phyloP scores from a whole-genome alignment of 37 sponge, comb jelly and placozoan genomes.

The Chondrosia reniformis region DNA sequence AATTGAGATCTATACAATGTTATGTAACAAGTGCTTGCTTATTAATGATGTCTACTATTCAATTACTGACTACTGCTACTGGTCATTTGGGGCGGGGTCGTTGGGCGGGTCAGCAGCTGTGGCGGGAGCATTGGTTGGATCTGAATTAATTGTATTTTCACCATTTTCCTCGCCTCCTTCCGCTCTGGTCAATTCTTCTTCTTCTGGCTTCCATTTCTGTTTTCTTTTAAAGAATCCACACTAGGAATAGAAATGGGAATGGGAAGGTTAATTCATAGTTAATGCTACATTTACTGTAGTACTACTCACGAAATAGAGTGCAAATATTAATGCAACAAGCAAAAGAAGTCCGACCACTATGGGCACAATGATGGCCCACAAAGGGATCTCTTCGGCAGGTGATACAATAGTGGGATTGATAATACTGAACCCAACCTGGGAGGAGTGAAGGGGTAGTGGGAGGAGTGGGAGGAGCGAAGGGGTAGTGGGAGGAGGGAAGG shows the following conservation, averaged over 20 bases:
- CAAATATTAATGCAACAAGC: slow-evolving; percentile 1
- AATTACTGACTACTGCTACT: no score
- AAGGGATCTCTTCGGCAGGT: slow-evolving; percentile 84
- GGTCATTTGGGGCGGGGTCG: no score
- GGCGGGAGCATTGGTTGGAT: no score
- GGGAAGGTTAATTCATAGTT: no score
- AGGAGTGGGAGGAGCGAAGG: slow-evolving; percentile 34
- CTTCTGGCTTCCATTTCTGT: slow-evolving; percentile 9
- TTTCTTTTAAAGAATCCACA: slow-evolving; percentile 23
- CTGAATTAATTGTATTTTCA: no score
- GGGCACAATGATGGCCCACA: slow-evolving; percentile 37
- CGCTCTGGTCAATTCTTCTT: neutral
- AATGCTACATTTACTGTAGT: neutral
- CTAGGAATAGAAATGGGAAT: neutral
- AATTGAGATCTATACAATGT: no score
- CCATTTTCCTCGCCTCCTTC: no score
- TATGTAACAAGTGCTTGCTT: no score
- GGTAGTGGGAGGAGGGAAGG: slow-evolving; percentile 14
- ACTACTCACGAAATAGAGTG: slow-evolving; percentile 17
- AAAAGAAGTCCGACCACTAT: slow-evolving; percentile 8
- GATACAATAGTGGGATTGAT: slow-evolving; percentile 72
- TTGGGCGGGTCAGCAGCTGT: no score
- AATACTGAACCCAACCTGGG: no score
- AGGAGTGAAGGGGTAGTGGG: neutral
- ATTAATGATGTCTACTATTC: no score